A percentile compares a stretch with the other conserved stretches of the same genome.
phyloP scores from a whole-genome alignment of 2,888 invertebrate species.

The Tachystola acroxantha region DNA sequence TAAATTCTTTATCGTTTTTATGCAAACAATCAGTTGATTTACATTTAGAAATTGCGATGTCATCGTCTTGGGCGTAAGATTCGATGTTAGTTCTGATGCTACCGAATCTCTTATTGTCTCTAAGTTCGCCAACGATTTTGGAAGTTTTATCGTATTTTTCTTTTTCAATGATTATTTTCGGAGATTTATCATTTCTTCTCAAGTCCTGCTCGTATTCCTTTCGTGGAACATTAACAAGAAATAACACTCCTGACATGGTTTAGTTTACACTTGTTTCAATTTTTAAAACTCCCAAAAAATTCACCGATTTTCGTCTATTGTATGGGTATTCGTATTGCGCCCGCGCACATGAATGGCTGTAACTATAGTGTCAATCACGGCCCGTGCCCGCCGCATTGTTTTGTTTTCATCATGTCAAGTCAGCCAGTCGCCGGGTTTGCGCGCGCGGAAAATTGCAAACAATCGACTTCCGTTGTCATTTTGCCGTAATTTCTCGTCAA shows the following conservation, averaged over 20 bases:
- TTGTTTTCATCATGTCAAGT: conserved; percentile 13
- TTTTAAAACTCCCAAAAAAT: no score
- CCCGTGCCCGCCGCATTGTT: conserved; percentile 4
- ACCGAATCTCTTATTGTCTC: conserved; percentile 27
- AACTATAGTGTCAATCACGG: conserved; percentile 4
- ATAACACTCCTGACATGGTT: conserved; percentile 75
- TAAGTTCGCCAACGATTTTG: conserved; percentile 32
- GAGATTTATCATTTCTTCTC: conserved; percentile 21
- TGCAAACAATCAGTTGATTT: conserved; percentile 37
- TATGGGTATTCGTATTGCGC: background rate
- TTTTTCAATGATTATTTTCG: conserved; percentile 25
- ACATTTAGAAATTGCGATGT: conserved; percentile 27
- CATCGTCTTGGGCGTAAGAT: conserved; percentile 19
- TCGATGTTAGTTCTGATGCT: conserved; percentile 19
- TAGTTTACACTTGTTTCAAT: background rate
- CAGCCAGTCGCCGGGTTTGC: conserved; percentile 2
- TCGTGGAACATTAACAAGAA: conserved; percentile 77
- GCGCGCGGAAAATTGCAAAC: conserved; percentile 12
- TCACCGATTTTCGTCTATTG: no score
- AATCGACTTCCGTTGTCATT: conserved; percentile 31
- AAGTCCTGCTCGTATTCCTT: conserved; percentile 63
- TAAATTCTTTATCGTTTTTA: conserved; percentile 18
- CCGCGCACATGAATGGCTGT: background rate
- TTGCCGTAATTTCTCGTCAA: conserved; percentile 3
- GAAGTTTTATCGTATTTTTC: conserved; percentile 29